Evolutionary conservation across 2,113 vertebrate species (phyloP).

Genomic region (Phylloscopus whistleri): DNA sequence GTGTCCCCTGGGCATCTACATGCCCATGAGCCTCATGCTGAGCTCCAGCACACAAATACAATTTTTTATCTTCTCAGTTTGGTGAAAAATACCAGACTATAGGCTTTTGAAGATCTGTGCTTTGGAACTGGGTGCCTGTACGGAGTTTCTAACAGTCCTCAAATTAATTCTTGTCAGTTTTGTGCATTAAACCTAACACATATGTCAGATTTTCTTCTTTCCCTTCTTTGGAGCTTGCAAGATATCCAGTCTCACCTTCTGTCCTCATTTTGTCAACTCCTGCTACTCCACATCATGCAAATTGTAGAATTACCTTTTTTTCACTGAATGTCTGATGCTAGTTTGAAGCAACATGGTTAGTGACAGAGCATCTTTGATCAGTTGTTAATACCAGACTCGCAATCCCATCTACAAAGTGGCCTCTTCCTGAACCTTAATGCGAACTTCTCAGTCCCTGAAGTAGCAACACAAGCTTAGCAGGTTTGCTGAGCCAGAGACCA

Average conservation of each 20-base stretch:
- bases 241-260: background rate
- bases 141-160: background rate
- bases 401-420: background rate
- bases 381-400: background rate
- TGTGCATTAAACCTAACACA: background rate
- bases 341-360: background rate
- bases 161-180: background rate
- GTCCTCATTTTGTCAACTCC: background rate
- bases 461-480: background rate
- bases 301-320: background rate
- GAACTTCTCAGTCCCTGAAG: background rate
- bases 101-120: background rate
- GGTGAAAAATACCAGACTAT: background rate
- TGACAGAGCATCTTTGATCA: background rate
- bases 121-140: background rate
- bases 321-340: background rate
- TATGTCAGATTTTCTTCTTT: background rate
- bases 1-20: background rate
- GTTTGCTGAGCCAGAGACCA: background rate
- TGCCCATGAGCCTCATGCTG: background rate
- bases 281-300: background rate
- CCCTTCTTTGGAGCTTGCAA: background rate
- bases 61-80: background rate
- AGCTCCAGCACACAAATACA: background rate
- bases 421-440: background rate